Percentiles rank a stretch among this genome's conserved stretches.
Conservation (phyloP, 2,888 invertebrate species). For the Herminia tarsipennalis region DNA sequence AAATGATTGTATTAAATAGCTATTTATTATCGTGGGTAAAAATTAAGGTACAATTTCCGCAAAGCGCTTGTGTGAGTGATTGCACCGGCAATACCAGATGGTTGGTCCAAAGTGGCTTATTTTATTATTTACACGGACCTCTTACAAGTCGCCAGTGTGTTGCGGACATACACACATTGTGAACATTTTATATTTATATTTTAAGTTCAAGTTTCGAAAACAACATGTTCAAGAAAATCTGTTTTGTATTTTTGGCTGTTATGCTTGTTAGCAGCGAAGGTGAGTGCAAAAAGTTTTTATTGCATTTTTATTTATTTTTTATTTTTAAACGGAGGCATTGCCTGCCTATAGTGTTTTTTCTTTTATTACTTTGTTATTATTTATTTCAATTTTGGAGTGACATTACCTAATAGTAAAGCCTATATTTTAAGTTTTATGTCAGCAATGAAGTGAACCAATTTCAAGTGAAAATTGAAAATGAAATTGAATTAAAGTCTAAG, state of each 20-base stretch:
- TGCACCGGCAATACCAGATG: constrained; percentile 71
- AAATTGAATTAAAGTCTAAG: no score
- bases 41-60: not conserved
- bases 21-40: not conserved
- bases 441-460: no score
- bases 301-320: constrained; percentile 5
- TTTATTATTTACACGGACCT: constrained; percentile 60
- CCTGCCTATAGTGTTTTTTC: no score
- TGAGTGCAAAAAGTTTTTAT: constrained; percentile 40
- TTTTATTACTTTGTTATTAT: no score
- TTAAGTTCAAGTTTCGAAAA: constrained; percentile 12
- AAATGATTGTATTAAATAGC: not conserved
- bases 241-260: constrained; percentile 54
- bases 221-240: constrained; percentile 58
- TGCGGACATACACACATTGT: constrained; percentile 33
- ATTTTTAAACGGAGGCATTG: not conserved
- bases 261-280: constrained; percentile 56
- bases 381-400: no score
- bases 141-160: constrained; percentile 34
- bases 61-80: constrained; percentile 47
- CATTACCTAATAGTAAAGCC: no score
- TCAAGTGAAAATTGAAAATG: no score
- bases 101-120: constrained; percentile 56
- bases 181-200: constrained; percentile 12
- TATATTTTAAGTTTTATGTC: no score